Percentiles rank a stretch among this genome's conserved stretches.
These are phyloP conservation scores for Tribolium castaneum DNA, from an alignment of 1,140 invertebrate species.

Conservation along the genomic window DNA sequence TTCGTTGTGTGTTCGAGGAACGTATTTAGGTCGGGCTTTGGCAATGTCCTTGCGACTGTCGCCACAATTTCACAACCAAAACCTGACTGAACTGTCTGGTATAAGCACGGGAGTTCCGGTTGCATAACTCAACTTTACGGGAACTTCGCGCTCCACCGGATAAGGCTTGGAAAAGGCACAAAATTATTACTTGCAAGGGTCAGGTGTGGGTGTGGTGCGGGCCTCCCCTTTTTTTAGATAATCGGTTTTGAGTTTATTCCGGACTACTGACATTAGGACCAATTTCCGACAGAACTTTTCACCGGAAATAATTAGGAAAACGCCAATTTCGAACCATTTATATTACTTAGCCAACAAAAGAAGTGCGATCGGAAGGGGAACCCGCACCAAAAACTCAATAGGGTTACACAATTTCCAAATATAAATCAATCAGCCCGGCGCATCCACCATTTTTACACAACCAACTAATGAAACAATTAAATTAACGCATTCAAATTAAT, in stretches of 20 bases:
- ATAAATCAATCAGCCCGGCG: background rate
- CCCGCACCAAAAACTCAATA: background rate
- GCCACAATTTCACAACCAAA: background rate
- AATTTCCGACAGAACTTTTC: slow-evolving; percentile 4
- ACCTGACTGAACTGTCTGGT: slow-evolving; percentile 14
- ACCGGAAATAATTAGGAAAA: slow-evolving; percentile 7
- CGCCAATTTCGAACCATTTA: slow-evolving; percentile 3
- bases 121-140: slow-evolving; percentile 29
- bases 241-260: slow-evolving; percentile 30
- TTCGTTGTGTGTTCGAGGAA: slow-evolving; percentile 11
- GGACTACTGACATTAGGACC: slow-evolving; percentile 10
- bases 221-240: background rate
- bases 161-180: background rate
- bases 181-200: slow-evolving; percentile 26
- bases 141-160: slow-evolving; percentile 18
- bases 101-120: slow-evolving; percentile 10
- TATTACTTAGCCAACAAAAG: background rate
- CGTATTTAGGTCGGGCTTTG: slow-evolving; percentile 11
- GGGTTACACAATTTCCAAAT: too few species aligned
- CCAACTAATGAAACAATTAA: background rate
- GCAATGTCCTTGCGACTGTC: slow-evolving; percentile 10
- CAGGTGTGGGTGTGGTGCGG: slow-evolving; percentile 11
- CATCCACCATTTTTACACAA: background rate
- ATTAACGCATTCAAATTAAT: too few species aligned
- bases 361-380: background rate